Conservation (phyloP, 2,113 vertebrate species). For the Ranitomeya imitator region DNA sequence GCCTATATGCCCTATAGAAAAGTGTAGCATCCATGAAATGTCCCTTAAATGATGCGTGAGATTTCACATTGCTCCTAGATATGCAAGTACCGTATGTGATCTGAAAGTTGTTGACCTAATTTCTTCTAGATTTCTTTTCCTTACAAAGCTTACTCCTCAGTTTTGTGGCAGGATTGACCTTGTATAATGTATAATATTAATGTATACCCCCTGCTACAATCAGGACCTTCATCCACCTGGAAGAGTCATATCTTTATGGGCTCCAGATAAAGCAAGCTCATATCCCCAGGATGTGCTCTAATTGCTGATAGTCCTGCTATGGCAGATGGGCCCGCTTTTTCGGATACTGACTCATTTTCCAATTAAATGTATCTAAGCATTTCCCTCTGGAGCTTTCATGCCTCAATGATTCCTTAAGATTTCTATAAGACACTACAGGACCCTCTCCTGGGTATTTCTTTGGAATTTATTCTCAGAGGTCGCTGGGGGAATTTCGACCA, state of each 20-base stretch:
- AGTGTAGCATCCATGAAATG: not conserved
- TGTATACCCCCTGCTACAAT: not conserved
- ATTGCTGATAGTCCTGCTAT: not conserved
- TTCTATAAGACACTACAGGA: conserved; percentile 19
- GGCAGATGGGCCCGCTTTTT: conserved; percentile 32
- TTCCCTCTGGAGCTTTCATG: conserved; percentile 34
- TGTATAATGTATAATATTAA: not conserved
- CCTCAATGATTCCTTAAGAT: conserved; percentile 22
- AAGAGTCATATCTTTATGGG: not conserved
- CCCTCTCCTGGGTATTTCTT: conserved; percentile 25
- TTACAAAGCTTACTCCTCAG: not conserved
- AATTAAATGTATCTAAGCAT: conserved; percentile 42
- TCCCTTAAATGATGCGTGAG: not conserved
- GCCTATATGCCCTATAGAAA: too few species aligned
- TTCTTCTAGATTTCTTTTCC: not conserved
- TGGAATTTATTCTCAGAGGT: not conserved
- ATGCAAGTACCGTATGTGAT: not conserved
- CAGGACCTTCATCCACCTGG: not conserved
- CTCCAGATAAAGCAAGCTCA: not conserved
- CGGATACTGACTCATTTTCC: conserved; percentile 43
- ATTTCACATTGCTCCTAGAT: not conserved
- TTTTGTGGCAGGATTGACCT: not conserved
- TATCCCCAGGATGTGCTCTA: not conserved
- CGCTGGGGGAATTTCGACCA: not conserved
- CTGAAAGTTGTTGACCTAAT: not conserved